phyloP scores from a whole-genome alignment of 2,113 vertebrate genomes.

The Chroicocephalus ridibundus region DNA sequence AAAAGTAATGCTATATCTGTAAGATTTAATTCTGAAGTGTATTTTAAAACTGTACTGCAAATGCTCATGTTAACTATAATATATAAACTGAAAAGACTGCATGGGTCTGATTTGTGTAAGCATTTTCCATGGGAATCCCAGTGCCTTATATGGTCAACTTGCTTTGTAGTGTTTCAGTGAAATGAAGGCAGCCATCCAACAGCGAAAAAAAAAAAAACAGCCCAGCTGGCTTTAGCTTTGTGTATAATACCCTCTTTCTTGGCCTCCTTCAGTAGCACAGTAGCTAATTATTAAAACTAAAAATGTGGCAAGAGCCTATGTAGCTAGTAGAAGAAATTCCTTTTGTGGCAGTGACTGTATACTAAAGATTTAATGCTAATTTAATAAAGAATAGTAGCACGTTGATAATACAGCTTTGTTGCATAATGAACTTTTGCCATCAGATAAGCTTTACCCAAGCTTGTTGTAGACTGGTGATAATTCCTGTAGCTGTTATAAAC shows the following conservation, averaged over 20 bases:
- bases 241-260: constrained; percentile 67
- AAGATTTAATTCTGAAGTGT: not conserved
- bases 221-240: constrained; percentile 75
- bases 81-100: constrained; percentile 62
- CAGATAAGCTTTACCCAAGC: not conserved
- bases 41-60: not conserved
- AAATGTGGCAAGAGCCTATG: constrained; percentile 41
- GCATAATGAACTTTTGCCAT: not conserved
- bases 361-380: constrained; percentile 16
- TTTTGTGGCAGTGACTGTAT: constrained; percentile 79
- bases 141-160: constrained; percentile 90
- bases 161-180: constrained; percentile 77
- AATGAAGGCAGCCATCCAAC: constrained; percentile 78
- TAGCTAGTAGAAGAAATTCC: constrained; percentile 79
- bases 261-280: constrained; percentile 69
- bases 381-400: constrained; percentile 1
- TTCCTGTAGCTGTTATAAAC: not conserved
- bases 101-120: constrained; percentile 64
- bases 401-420: constrained; percentile 21
- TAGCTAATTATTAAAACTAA: constrained; percentile 71
- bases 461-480: not conserved
- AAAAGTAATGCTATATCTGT: not conserved
- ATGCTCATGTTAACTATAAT: not conserved
- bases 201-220: not conserved
- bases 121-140: constrained; percentile 91